Conservation (phyloP, 2,888 invertebrate genomes). For the Andrena flavipes region DNA sequence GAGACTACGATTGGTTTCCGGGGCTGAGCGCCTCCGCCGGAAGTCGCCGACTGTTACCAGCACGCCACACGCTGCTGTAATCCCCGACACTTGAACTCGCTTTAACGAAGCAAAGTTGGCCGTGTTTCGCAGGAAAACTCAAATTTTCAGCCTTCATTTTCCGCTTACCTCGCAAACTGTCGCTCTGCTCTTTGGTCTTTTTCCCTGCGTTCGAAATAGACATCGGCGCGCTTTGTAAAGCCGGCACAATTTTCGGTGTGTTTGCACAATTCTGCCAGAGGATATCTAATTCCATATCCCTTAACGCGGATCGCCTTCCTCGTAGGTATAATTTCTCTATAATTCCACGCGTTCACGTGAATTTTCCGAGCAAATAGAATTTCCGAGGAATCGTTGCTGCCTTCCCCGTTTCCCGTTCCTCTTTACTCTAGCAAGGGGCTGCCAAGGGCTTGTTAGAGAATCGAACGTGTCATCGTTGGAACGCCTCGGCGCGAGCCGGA, state of each 20-base stretch:
- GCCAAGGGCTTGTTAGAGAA: constrained; percentile 45
- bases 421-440: not conserved
- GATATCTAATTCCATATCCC: constrained; percentile 53
- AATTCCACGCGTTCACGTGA: constrained; percentile 1
- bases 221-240: not conserved
- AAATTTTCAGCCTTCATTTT: not conserved
- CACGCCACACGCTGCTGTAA: constrained; percentile 71
- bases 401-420: not conserved
- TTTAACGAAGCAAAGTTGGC: constrained; percentile 34
- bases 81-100: constrained; percentile 23
- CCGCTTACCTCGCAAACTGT: not conserved
- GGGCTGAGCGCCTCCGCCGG: constrained; percentile 76
- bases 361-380: constrained; percentile 16
- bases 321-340: not conserved
- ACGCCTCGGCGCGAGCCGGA: constrained; percentile 22
- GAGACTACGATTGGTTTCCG: constrained; percentile 78
- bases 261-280: constrained; percentile 58
- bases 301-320: constrained; percentile 4
- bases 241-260: constrained; percentile 9
- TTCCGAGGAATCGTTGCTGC: not conserved
- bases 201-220: not conserved
- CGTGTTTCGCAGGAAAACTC: constrained; percentile 9
- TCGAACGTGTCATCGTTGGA: constrained; percentile 55
- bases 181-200: not conserved
- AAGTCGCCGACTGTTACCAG: constrained; percentile 75